Base-by-base conservation (phyloP, 2,888 invertebrate genomes). In the Leptinotarsa haldemani region DNA sequence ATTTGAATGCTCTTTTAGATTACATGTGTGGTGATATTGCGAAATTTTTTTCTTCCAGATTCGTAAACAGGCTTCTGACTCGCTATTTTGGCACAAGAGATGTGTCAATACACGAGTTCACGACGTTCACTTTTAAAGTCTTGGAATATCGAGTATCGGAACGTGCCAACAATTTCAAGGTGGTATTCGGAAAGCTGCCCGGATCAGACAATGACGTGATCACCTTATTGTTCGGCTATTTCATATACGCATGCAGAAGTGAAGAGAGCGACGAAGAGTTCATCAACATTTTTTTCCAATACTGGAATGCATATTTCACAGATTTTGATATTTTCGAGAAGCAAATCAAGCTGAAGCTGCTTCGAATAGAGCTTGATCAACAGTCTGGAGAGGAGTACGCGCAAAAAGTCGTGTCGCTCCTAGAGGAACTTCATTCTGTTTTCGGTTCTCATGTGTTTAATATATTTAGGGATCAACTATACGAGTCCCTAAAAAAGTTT, bases 241-340 rank as follows among this genome's bases (percentile, higher is more conserved):
- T 70, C 18, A 53, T 70, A 20, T 15, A 53, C n/a, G 22, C 40
- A 22, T 40, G 56, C 15, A 40, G 4, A 46, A 15, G 52, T 15
- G 22, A 67, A 18, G 48, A 22, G 9, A 16, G 18, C 0, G 69
- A 74, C 25, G 16, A 48, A 7, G 18, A 16, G 18, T 71, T 72
- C 7, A 12, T 69, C 4, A 18, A 69, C n/a, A 65, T 30, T 47
- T 76, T 74, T 30, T 22, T 20, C 4, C 20, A 69, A 5, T 68
- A 71, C 71, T 76, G 76, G 76, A 58, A 61, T 16, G 66, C 66
- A 64, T 20, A 69, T 53, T 70, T 76, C 12, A n/a, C 65, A 16
- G 5, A 65, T 2, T 25, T 65, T 9, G 46, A 73, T 7, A 46
- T 4, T 22, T 66, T 76, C 3, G 52, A 69, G 3, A 68, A 74